These are phyloP conservation scores for Ophraella communa DNA, from an alignment of 2,888 invertebrate species.

Conservation along the genomic window DNA sequence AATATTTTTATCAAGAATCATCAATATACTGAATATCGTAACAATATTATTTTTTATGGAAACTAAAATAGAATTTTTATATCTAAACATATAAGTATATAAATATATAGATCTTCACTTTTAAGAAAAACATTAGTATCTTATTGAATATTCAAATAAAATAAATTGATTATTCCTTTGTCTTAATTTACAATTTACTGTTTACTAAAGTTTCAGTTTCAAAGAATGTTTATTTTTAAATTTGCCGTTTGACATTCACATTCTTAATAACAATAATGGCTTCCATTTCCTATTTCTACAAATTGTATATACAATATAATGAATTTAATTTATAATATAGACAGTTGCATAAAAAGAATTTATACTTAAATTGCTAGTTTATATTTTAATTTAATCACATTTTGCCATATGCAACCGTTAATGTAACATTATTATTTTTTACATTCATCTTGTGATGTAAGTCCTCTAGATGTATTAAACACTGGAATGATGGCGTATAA, in stretches of 20 bases:
- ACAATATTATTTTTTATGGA: not conserved
- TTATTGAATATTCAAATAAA: not conserved
- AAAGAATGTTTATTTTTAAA: constrained; percentile 7
- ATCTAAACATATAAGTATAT: not conserved
- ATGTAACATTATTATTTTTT: not conserved
- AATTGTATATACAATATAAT: not conserved
- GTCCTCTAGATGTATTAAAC: constrained; percentile 6
- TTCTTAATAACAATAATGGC: constrained; percentile 22
- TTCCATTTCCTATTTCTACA: constrained; percentile 22
- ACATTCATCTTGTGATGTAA: constrained; percentile 15
- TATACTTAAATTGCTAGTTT: not conserved
- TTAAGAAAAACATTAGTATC: not conserved
- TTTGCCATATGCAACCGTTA: not conserved
- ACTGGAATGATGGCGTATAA: constrained; percentile 5
- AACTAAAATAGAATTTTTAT: not conserved
- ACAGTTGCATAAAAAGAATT: too few relatives aligned
- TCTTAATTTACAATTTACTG: not conserved
- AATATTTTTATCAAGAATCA: not conserved
- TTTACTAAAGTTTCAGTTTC: not conserved
- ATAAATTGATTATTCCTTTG: not conserved
- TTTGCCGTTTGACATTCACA: not conserved
- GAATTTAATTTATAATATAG: not conserved
- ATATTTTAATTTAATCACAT: not conserved
- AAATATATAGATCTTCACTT: not conserved
- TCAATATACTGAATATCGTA: not conserved